phyloP scores from a whole-genome alignment of 2,797 vertebrate genomes.

The Cyclura pinguis region DNA sequence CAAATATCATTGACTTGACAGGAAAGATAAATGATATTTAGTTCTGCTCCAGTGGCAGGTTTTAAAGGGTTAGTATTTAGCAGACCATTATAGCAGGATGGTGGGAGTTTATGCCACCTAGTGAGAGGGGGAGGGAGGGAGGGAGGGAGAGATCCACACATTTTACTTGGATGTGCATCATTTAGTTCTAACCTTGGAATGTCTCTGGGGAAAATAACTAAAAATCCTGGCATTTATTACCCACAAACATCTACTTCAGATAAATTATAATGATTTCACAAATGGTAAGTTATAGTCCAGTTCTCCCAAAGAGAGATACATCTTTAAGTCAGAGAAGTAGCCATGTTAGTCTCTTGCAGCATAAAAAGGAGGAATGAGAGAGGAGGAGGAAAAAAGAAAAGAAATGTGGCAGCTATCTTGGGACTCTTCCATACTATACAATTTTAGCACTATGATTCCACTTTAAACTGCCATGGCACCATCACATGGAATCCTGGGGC shows the following conservation, averaged over 20 bases:
- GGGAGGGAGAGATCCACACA: background rate
- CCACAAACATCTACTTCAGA: conserved; percentile 35
- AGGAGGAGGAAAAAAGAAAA: too few species aligned
- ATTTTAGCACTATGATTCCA: too few species aligned
- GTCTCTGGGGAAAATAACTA: background rate
- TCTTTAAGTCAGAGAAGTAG: background rate
- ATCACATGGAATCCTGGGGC: too few species aligned
- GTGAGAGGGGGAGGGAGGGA: background rate
- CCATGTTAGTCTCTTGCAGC: too few species aligned
- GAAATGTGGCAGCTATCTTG: background rate
- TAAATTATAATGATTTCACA: conserved; percentile 30
- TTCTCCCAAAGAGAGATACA: conserved; percentile 9
- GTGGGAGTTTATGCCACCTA: background rate
- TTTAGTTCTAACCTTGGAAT: conserved; percentile 14
- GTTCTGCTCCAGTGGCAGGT: conserved; percentile 40
- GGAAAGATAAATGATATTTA: conserved; percentile 47
- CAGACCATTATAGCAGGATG: conserved; percentile 7
- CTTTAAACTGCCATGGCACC: too few species aligned
- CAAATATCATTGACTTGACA: conserved; percentile 37
- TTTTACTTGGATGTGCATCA: conserved; percentile 2
- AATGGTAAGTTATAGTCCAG: conserved; percentile 28
- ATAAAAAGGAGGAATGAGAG: too few species aligned
- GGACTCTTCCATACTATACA: too few species aligned
- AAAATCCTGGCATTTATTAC: conserved; percentile 27
- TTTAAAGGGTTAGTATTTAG: conserved; percentile 36